phyloP scores from a whole-genome alignment of 1,140 invertebrate species.

The Oreohelix idahoensis region DNA sequence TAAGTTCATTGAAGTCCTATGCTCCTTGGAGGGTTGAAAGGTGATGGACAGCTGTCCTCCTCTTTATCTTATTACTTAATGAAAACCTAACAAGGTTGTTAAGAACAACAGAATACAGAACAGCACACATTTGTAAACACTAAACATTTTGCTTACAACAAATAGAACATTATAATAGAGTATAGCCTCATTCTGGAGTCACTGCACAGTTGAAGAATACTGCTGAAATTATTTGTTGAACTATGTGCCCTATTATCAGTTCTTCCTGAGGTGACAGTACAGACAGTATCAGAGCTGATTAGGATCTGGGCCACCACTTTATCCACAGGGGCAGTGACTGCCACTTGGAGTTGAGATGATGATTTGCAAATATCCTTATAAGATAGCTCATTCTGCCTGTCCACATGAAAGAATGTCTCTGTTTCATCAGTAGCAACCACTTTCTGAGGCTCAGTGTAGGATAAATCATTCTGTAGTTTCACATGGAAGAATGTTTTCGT shows the following conservation, averaged over 20 bases:
- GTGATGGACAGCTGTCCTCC: too few relatives aligned
- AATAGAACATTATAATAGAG: constrained; percentile 44
- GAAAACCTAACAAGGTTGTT: too few relatives aligned
- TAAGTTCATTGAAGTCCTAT: too few relatives aligned
- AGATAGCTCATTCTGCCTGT: neutral
- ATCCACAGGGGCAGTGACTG: neutral
- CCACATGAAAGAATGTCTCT: neutral
- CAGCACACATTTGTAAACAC: too few relatives aligned
- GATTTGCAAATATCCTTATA: too few relatives aligned
- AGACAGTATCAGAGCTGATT: neutral
- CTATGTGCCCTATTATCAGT: neutral
- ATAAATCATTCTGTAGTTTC: neutral
- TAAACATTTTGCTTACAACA: constrained; percentile 49
- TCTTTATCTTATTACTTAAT: too few relatives aligned
- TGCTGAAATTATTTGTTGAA: neutral
- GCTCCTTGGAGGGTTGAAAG: too few relatives aligned
- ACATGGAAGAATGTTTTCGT: too few relatives aligned
- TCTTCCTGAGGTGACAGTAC: neutral
- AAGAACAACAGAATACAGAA: too few relatives aligned
- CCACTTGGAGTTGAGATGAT: neutral
- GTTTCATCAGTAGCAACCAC: neutral
- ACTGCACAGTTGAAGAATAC: constrained; percentile 33
- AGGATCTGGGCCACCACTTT: neutral
- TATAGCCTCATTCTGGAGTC: constrained; percentile 41
- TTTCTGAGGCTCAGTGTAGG: neutral